Conservation (phyloP, 2,797 vertebrate species). For the Lepidocolaptes lacrymiger region DNA sequence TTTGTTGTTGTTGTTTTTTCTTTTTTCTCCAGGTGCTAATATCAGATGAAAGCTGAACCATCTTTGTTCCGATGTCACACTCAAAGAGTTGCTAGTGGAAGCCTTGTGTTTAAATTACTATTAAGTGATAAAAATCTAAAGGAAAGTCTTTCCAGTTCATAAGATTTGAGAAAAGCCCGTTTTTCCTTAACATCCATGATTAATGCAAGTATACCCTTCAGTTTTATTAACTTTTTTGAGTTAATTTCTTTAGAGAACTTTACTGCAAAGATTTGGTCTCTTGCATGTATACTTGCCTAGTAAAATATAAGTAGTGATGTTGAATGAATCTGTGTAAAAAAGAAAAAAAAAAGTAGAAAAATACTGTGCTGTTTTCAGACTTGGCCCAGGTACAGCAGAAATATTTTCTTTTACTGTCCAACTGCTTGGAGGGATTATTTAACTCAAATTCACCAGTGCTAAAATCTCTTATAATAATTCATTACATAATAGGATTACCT, state of each 20-base stretch:
- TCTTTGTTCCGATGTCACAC: background rate
- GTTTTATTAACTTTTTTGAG: background rate
- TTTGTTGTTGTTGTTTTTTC: background rate
- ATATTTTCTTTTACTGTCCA: constrained; percentile 29
- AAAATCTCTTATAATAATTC: constrained; percentile 34
- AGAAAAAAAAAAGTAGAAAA: background rate
- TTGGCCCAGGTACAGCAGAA: constrained; percentile 23
- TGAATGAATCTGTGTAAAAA: background rate
- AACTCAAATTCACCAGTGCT: background rate
- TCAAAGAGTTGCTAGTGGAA: background rate
- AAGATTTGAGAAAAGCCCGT: background rate
- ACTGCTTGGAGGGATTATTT: constrained; percentile 29
- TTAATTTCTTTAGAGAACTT: background rate
- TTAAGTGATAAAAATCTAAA: background rate
- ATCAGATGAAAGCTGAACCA: background rate
- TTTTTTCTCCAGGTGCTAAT: background rate
- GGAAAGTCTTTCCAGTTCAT: background rate
- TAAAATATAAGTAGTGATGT: background rate
- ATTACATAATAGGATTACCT: constrained; percentile 51
- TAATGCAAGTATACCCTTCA: background rate
- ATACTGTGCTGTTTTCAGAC: background rate
- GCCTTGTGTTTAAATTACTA: background rate
- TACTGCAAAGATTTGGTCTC: background rate
- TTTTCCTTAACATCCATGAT: background rate
- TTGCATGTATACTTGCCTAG: background rate